Base-by-base conservation (phyloP, 2,888 invertebrate species). In the Empis livida region DNA sequence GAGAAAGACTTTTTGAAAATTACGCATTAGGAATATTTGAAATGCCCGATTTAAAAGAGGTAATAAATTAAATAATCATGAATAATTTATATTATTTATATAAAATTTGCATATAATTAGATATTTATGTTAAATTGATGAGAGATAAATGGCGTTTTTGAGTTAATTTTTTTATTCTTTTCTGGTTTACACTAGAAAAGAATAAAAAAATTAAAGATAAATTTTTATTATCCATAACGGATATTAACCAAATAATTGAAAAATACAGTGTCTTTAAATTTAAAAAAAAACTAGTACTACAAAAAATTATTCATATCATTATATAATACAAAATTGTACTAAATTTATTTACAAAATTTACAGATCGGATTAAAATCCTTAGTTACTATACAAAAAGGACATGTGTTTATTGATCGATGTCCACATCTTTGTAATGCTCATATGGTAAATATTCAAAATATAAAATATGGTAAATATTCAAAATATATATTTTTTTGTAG, bases 11-110 rank as follows among this genome's bases (percentile, higher is more conserved):
- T 32, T 74, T 93, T 57, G 67, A 73, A 44, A 83, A 91, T 70
- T 93, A 86, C 68, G 87, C 90, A 0, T 71, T 96, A 42, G 78
- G 90, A 52, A 72, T 92, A 31, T 84, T 79, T 60, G 83, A 84
- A 57, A 78, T 84, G 73, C 69, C 72, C 0, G 68, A 77, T 57
- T 64, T 85, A 5, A 69, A 68, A 58, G 76, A 78, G 74, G 82
- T 82, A 64, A 67, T 58, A 20, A 27, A 6, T 54, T 14, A 10
- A 17, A 14, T 20, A 32, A 41, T 32, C 23, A 15, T 41, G n/a
- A 27, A 2, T 31, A 27, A 17, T 23, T 3, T 11, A 10, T 27
- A 11, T 14, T 23, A 17, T 23, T 23, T 15, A 14, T n/a, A 20
- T 15, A 42, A 14, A 30, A 43, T 46, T 40, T 38, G 3, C 9